Base-by-base conservation (phyloP, 2,113 vertebrate species). In the Emydura subglobosa region DNA sequence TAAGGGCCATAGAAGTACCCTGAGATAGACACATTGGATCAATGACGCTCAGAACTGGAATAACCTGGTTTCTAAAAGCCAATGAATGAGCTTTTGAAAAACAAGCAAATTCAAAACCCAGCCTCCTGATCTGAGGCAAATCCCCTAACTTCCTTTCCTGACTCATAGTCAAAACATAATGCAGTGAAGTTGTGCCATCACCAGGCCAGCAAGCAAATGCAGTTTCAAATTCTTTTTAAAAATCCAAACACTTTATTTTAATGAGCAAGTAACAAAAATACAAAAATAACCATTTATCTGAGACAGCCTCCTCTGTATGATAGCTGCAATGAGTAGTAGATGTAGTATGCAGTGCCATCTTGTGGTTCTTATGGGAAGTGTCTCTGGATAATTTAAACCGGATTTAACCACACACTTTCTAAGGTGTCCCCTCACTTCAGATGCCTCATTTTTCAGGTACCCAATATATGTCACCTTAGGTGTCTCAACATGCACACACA, bases 331-430 rank as follows among this genome's bases (percentile, higher is more conserved):
- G 7, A 47, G 25, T 13, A 10, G 11, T 10, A 7, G 44, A 34
- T 10, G 53, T 10, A 92, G 97, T 5, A 83, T 3, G 50, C 91
- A 90, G 57, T 80, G 95, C 94, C 97, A 97, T 89, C 97, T 93
- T 34, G 96, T 85, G 97, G 96, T 78, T 57, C 5, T 5, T 3
- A n/a, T 13, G 24, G 5, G 83, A 86, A 94, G 86, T 25, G 44
- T 61, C 44, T 31, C 4, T 22, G 13, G 3, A 14, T n/a, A 6
- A 65, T 24, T 51, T 14, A 7, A 9, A 3, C 19, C 3, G 3
- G 6, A 53, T 27, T 57, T 44, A 11, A 10, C 16, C 10, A 42
- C 4, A 1, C 22, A 19, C 1, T 31, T 12, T 68, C 7, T 0
- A 7, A 21, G 10, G 7, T 44, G 47, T 4, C 3, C 27, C 5